These are phyloP conservation scores for Sialia sialis DNA, from an alignment of 2,113 vertebrate species.

Conservation along the genomic window DNA sequence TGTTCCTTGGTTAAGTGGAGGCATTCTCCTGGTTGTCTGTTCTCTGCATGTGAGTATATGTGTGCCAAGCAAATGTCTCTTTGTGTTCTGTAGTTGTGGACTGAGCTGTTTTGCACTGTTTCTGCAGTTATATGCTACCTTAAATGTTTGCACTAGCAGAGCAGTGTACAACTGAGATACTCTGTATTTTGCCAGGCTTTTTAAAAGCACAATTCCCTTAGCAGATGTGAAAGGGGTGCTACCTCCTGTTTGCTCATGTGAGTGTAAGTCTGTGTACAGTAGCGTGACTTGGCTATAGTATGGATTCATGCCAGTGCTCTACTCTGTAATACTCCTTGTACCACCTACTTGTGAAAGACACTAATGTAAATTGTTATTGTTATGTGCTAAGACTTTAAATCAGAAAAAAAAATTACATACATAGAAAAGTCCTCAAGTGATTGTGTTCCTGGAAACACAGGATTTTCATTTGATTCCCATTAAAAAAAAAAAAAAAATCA, in stretches of 20 bases:
- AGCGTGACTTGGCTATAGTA: fast-evolving
- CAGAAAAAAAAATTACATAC: not conserved
- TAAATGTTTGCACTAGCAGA: not conserved
- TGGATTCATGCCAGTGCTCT: not conserved
- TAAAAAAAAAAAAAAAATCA: not conserved
- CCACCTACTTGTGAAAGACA: not conserved
- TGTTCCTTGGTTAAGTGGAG: not conserved
- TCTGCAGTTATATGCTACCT: not conserved
- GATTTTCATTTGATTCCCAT: not conserved
- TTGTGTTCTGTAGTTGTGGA: not conserved
- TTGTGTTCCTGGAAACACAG: not conserved
- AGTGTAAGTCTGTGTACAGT: fast-evolving
- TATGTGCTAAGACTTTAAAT: not conserved
- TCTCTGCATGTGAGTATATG: not conserved
- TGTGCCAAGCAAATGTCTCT: not conserved
- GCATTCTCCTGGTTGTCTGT: not conserved
- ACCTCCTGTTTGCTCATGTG: too few species aligned
- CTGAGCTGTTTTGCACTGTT: not conserved
- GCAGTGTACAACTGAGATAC: fast-evolving
- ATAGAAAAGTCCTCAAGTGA: not conserved
- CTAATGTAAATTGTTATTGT: not conserved
- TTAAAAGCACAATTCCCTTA: fast-evolving
- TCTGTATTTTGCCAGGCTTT: fast-evolving
- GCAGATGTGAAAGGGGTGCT: too few species aligned
- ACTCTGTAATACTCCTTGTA: not conserved